Conservation (phyloP, 1,140 invertebrate species). For the Psilanteris sp. region DNA sequence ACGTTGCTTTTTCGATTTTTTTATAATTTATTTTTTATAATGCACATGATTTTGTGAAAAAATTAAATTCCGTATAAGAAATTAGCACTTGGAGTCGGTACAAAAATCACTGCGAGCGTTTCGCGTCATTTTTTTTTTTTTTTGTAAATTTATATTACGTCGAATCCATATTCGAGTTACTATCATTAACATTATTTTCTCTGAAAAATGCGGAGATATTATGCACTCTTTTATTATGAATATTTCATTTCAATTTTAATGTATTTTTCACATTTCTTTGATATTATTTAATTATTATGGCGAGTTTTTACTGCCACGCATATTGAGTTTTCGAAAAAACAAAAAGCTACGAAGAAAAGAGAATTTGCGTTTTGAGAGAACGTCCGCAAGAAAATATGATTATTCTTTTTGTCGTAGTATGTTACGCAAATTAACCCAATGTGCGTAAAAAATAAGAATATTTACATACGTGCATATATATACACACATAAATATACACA, state of each 20-base stretch:
- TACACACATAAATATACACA: too few relatives aligned
- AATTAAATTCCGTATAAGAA: conserved; percentile 77
- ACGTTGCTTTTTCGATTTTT: conserved; percentile 73
- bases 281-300: too few relatives aligned
- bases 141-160: conserved; percentile 63
- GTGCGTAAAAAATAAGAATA: too few relatives aligned
- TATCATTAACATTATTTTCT: conserved; percentile 58
- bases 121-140: conserved; percentile 63
- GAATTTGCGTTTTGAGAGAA: too few relatives aligned
- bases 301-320: conserved; percentile 41
- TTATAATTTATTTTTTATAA: conserved; percentile 77
- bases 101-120: conserved; percentile 70
- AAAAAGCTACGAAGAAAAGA: too few relatives aligned
- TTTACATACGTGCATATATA: too few relatives aligned
- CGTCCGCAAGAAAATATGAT: too few relatives aligned
- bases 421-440: too few relatives aligned
- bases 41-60: conserved; percentile 78
- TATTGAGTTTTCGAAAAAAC: too few relatives aligned
- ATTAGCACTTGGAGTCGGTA: conserved; percentile 74
- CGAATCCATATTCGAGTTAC: conserved; percentile 62
- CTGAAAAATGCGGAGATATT: conserved; percentile 61
- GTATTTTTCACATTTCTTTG: too few relatives aligned
- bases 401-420: too few relatives aligned
- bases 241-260: conserved; percentile 12
- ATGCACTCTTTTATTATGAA: conserved; percentile 56